Conservation (phyloP, 2,888 invertebrate species). For the Formica aserva region DNA sequence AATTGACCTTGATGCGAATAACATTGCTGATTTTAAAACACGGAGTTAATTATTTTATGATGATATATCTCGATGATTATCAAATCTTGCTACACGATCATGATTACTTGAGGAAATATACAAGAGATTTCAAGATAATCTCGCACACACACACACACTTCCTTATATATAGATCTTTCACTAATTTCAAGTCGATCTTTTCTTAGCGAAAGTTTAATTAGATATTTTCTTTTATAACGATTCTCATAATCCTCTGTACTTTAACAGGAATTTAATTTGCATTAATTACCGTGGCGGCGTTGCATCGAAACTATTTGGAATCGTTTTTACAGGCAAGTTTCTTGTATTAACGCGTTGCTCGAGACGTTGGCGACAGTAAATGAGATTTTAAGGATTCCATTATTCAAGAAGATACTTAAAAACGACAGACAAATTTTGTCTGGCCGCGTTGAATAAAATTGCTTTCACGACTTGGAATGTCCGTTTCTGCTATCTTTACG, state of each 20-base stretch:
- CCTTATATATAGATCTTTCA: not conserved
- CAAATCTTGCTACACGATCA: not conserved
- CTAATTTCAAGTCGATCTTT: not conserved
- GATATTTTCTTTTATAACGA: not conserved
- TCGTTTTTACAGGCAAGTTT: conserved; percentile 18
- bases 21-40: not conserved
- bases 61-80: not conserved
- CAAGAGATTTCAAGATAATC: not conserved
- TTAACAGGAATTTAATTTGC: conserved; percentile 26
- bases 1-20: conserved; percentile 61
- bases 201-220: not conserved
- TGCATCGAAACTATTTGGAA: conserved; percentile 21
- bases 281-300: conserved; percentile 7
- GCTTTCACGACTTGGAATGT: not conserved
- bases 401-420: conserved; percentile 49
- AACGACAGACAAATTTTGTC: conserved; percentile 31
- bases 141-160: not conserved
- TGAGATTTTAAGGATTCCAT: conserved; percentile 52
- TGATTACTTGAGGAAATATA: not conserved
- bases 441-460: conserved; percentile 10
- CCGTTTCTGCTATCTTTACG: not conserved
- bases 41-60: not conserved
- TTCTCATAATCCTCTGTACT: not conserved
- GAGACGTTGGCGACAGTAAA: conserved; percentile 11
- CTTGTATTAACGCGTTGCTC: conserved; percentile 5